Conservation (phyloP, 2,888 invertebrate genomes). For the Ctena decussata region DNA sequence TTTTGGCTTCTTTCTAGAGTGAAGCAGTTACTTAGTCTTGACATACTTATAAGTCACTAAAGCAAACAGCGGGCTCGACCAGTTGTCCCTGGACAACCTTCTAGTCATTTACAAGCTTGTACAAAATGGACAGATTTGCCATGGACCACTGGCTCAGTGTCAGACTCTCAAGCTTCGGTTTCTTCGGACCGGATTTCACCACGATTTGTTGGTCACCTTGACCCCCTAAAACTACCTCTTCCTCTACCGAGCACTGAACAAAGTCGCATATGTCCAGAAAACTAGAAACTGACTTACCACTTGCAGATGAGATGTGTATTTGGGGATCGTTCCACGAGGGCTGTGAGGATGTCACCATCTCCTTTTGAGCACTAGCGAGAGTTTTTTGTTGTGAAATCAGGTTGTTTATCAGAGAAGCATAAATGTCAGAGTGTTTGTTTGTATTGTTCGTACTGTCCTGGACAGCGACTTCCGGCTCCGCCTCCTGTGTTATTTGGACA, state of each 20-base stretch:
- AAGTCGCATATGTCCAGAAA: not conserved
- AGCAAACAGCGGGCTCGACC: too few species aligned
- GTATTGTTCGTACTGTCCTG: not conserved
- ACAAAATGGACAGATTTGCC: not conserved
- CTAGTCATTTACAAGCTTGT: too few species aligned
- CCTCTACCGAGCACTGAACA: not conserved
- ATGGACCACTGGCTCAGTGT: not conserved
- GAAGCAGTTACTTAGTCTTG: too few species aligned
- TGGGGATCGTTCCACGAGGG: not conserved
- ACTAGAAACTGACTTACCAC: not conserved
- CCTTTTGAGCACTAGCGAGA: not conserved
- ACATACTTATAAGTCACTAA: too few species aligned
- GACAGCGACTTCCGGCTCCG: not conserved
- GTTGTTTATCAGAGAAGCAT: not conserved
- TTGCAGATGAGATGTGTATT: not conserved
- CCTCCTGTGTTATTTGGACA: not conserved
- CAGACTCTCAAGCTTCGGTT: not conserved
- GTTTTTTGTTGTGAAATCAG: not conserved
- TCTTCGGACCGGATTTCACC: not conserved
- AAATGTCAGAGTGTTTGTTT: not conserved
- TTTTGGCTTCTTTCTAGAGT: not conserved
- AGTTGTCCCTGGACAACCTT: too few species aligned
- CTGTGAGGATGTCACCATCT: too few species aligned
- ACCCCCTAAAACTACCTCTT: not conserved
- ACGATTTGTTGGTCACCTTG: too few species aligned